These are phyloP conservation scores for Brachylomia viminalis DNA, from an alignment of 2,888 invertebrate genomes.

Conservation along the genomic window DNA sequence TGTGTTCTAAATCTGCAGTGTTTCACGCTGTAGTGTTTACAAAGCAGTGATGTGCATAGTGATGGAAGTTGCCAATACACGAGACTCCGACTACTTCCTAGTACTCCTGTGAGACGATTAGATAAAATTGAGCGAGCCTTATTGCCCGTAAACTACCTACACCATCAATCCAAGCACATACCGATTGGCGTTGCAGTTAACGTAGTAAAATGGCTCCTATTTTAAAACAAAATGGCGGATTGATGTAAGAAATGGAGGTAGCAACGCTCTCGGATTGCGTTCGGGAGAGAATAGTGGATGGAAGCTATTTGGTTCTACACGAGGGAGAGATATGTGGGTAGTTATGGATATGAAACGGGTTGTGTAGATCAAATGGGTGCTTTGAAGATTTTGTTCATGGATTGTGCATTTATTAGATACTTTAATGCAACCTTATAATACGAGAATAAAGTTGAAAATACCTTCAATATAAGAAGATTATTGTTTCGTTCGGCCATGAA, in stretches of 20 bases:
- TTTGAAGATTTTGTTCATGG: conserved; percentile 20
- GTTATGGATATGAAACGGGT: conserved; percentile 44
- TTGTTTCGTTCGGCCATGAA: not conserved
- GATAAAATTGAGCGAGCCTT: conserved; percentile 50
- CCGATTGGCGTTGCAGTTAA: conserved; percentile 43
- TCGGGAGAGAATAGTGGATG: conserved; percentile 33
- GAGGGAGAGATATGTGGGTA: conserved; percentile 25
- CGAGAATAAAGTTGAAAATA: conserved; percentile 1
- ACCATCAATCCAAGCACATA: conserved; percentile 46
- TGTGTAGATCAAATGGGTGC: conserved; percentile 33
- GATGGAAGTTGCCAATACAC: conserved; percentile 22
- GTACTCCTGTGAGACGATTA: conserved; percentile 39
- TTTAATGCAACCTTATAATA: not conserved
- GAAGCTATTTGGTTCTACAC: conserved; percentile 32
- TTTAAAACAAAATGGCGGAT: conserved; percentile 57
- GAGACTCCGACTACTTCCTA: conserved; percentile 30
- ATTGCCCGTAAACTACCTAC: conserved; percentile 34
- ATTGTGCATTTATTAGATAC: conserved; percentile 9
- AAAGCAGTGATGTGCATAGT: not conserved
- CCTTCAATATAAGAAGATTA: not conserved
- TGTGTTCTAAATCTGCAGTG: not conserved
- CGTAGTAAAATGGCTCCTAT: conserved; percentile 45
- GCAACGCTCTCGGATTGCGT: conserved; percentile 29
- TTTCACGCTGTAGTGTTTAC: not conserved
- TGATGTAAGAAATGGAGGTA: conserved; percentile 51